Conservation (phyloP, 2,113 vertebrate species). For the Orientallactaga bullata region DNA sequence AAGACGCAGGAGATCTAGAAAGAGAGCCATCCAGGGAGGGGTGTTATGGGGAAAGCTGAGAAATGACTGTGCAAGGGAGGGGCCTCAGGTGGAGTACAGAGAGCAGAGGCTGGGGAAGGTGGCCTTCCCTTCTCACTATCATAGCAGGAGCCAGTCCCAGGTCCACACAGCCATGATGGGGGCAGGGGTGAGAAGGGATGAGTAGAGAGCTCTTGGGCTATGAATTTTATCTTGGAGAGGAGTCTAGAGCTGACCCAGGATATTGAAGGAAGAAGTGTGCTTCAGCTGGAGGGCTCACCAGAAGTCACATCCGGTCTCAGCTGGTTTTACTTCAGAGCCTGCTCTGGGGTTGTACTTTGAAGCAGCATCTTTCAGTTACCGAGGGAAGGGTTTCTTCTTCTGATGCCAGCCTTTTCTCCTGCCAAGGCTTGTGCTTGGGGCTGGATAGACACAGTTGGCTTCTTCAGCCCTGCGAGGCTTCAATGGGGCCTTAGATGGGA, state of each 20-base stretch:
- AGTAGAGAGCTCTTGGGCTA: no score
- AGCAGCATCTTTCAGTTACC: background rate
- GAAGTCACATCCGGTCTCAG: background rate
- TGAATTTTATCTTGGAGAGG: conserved; percentile 35
- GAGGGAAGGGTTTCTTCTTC: background rate
- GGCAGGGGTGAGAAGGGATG: no score
- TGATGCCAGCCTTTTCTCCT: background rate
- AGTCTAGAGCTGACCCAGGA: background rate
- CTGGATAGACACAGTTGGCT: no score
- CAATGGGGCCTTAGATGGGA: background rate
- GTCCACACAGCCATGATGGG: no score
- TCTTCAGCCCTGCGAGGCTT: background rate
- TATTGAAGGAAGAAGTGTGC: background rate
- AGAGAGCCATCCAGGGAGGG: no score
- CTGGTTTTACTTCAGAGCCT: background rate
- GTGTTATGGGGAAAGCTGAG: no score
- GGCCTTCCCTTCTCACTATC: no score
- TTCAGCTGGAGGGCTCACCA: background rate
- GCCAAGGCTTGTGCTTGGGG: background rate
- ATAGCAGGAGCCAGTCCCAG: no score
- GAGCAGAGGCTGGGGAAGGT: no score
- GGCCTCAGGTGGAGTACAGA: no score
- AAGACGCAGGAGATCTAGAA: no score
- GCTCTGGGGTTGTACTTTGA: background rate
- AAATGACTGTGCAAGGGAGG: no score